Conservation (phyloP, 2,113 vertebrate genomes). For the Pterocles burchelli region DNA sequence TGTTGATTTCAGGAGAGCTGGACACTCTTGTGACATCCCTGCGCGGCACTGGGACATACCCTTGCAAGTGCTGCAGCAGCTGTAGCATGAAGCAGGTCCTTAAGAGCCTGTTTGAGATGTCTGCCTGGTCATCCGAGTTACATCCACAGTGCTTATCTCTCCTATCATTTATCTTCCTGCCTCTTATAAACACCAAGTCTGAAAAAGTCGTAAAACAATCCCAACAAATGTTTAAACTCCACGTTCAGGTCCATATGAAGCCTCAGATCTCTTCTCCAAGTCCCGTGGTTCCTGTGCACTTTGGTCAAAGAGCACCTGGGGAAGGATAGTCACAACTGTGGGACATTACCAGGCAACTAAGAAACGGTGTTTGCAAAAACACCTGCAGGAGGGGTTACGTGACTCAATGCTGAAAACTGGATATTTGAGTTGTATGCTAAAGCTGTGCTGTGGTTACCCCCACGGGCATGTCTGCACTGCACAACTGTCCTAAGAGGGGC, state of each 20-base stretch:
- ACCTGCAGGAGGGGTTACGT: background rate
- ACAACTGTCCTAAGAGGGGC: background rate
- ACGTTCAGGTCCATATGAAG: background rate
- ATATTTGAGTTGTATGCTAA: background rate
- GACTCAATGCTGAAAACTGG: background rate
- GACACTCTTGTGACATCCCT: background rate
- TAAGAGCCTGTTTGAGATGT: background rate
- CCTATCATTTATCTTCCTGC: background rate
- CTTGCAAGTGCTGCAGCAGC: background rate
- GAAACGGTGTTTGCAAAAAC: background rate
- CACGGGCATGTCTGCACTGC: accelerated
- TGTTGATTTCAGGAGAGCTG: background rate
- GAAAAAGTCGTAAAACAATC: background rate
- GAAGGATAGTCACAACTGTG: background rate
- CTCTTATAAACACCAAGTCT: background rate
- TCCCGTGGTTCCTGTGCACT: background rate
- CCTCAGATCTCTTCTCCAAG: background rate
- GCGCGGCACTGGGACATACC: background rate
- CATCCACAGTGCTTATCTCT: background rate
- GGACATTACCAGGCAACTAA: background rate
- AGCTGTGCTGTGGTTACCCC: background rate
- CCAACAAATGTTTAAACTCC: background rate
- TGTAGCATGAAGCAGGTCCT: background rate
- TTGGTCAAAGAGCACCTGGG: background rate
- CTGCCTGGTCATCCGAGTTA: background rate